Percentiles rank a stretch among this genome's conserved stretches.
These are phyloP conservation scores for Upupa epops DNA, from an alignment of 2,113 vertebrate species.

Conservation along the genomic window DNA sequence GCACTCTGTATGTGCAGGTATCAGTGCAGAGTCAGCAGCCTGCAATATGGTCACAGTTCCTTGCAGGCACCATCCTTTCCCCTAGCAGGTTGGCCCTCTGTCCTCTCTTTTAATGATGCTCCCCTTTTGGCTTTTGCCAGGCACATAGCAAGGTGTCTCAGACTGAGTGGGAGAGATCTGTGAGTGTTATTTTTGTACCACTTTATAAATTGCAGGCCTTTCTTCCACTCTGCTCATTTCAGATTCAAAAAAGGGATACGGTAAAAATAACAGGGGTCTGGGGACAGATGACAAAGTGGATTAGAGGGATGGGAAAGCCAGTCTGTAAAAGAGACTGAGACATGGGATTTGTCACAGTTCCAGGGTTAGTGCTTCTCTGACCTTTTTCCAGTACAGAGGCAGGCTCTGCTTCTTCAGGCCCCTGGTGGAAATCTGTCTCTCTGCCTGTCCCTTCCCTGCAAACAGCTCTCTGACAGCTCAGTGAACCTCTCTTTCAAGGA, in stretches of 20 bases:
- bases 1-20: too few species aligned
- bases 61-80: too few species aligned
- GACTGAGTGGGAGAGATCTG: background rate
- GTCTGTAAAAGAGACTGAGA: conserved; percentile 39
- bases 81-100: too few species aligned
- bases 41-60: too few species aligned
- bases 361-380: conserved; percentile 43
- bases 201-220: conserved; percentile 15
- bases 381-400: background rate
- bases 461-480: background rate
- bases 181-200: background rate
- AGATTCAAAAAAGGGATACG: background rate
- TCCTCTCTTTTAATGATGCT: too few species aligned
- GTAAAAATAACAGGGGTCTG: conserved; percentile 42
- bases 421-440: background rate
- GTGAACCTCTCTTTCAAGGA: conserved; percentile 4
- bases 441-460: background rate
- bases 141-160: background rate
- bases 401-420: background rate
- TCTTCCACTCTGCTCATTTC: conserved; percentile 12
- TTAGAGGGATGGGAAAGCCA: conserved; percentile 36
- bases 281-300: conserved; percentile 50
- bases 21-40: too few species aligned
- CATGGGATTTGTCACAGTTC: conserved; percentile 3
- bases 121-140: background rate